A percentile compares a stretch with the other conserved stretches of the same genome.
These are phyloP conservation scores for Chionis minor DNA, from an alignment of 2,113 vertebrate genomes.

Conservation along the genomic window DNA sequence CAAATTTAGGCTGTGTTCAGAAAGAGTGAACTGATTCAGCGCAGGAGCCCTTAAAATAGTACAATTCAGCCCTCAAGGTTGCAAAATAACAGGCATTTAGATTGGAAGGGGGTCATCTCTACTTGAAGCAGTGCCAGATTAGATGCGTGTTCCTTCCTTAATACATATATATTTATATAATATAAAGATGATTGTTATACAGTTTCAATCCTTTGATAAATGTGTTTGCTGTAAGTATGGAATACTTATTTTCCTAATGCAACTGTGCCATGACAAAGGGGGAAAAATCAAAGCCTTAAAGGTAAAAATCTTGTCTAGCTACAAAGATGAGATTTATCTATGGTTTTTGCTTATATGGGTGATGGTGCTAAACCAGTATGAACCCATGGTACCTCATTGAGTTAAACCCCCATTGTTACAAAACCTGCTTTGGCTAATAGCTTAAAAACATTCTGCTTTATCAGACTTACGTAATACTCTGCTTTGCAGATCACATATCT, in stretches of 20 bases:
- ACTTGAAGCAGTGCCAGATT: not conserved
- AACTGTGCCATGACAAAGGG: fast-evolving
- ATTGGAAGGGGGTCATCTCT: not conserved
- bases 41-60: not conserved
- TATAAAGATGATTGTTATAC: not conserved
- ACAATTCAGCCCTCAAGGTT: not conserved
- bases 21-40: not conserved
- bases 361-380: not conserved
- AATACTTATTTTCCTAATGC: not conserved
- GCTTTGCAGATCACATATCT: constrained; percentile 24
- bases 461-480: constrained; percentile 14
- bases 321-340: not conserved
- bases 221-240: not conserved
- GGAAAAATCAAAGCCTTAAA: not conserved
- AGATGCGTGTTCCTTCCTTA: not conserved
- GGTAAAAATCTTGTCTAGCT: not conserved
- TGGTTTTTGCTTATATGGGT: not conserved
- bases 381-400: not conserved
- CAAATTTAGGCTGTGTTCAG: not conserved
- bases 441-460: constrained; percentile 24
- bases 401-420: not conserved
- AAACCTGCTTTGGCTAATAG: not conserved
- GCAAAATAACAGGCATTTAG: not conserved
- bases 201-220: not conserved
- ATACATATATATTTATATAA: not conserved